Evolutionary conservation across 2,113 vertebrate genomes (phyloP).

Genomic region (Brienomyrus brachyistius): DNA sequence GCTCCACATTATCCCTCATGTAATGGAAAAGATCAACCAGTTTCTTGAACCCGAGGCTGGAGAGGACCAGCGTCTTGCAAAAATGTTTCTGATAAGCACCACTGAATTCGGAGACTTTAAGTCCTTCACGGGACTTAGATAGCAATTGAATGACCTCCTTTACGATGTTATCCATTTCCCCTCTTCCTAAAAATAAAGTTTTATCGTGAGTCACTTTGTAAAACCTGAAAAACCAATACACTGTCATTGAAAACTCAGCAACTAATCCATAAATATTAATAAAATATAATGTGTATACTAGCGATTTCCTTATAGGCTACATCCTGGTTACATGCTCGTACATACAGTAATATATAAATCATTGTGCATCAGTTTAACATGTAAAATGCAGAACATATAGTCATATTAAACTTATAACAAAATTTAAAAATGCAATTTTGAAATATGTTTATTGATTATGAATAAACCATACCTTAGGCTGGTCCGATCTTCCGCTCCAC

Average conservation of each 20-base stretch:
- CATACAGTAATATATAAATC: background rate
- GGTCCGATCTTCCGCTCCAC: background rate
- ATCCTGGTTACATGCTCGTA: background rate
- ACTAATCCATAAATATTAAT: background rate
- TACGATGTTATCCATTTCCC: background rate
- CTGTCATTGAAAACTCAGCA: background rate
- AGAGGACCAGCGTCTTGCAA: background rate
- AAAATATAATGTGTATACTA: background rate
- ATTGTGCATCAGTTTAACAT: background rate
- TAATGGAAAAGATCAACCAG: background rate
- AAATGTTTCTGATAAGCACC: background rate
- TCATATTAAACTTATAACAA: background rate
- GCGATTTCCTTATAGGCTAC: background rate
- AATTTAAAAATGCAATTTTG: background rate
- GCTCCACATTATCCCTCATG: background rate
- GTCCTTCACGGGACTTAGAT: background rate
- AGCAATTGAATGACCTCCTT: background rate
- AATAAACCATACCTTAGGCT: background rate
- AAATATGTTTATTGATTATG: background rate
- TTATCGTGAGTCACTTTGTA: background rate
- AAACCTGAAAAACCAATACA: background rate
- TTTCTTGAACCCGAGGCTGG: slow-evolving; percentile 9
- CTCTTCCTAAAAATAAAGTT: background rate
- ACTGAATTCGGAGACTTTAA: slow-evolving; percentile 1
- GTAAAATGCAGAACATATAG: background rate